Evolutionary conservation across 64 coral and sea anemone species (phyloP).

Genomic region (Montipora capricornis): DNA sequence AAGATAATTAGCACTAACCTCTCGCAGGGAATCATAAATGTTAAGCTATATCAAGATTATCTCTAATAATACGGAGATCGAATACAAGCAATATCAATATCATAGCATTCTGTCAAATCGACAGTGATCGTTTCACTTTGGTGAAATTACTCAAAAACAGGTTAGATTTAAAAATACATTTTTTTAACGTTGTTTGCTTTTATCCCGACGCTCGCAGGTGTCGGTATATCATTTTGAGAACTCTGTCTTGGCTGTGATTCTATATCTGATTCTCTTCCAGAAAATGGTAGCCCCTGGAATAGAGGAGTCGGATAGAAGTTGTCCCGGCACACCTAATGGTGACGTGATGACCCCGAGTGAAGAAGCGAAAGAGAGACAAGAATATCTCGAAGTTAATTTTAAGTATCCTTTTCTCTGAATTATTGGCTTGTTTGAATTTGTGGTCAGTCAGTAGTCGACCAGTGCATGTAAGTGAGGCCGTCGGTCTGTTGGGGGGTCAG

Average conservation of each 20-base stretch:
- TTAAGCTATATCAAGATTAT: too few species aligned
- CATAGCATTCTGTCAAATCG: too few species aligned
- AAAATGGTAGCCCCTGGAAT: constrained; percentile 76
- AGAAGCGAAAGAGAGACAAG: constrained; percentile 75
- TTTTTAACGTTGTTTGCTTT: too few species aligned
- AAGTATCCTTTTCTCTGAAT: constrained; percentile 93
- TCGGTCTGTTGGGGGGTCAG: not conserved
- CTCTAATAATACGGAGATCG: too few species aligned
- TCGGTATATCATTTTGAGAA: too few species aligned
- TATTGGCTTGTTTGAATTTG: not conserved
- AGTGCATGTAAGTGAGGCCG: not conserved
- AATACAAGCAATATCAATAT: too few species aligned
- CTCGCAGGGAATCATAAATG: too few species aligned
- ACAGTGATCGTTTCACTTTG: too few species aligned
- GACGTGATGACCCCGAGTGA: constrained; percentile 27
- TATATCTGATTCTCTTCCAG: constrained; percentile 33
- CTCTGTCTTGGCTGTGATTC: not conserved
- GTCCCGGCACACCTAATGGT: constrained; percentile 42
- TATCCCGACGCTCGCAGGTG: not conserved
- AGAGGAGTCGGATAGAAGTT: constrained; percentile 1
- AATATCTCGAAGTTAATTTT: constrained; percentile 97
- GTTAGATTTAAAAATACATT: too few species aligned
- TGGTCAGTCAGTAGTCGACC: not conserved
- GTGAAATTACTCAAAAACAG: too few species aligned
- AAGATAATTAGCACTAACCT: too few species aligned